Evolutionary conservation across 2,113 vertebrate species (phyloP), one percentile per base, ranked within the genome.

Genomic region (Hippocampus guttulatus): DNA sequence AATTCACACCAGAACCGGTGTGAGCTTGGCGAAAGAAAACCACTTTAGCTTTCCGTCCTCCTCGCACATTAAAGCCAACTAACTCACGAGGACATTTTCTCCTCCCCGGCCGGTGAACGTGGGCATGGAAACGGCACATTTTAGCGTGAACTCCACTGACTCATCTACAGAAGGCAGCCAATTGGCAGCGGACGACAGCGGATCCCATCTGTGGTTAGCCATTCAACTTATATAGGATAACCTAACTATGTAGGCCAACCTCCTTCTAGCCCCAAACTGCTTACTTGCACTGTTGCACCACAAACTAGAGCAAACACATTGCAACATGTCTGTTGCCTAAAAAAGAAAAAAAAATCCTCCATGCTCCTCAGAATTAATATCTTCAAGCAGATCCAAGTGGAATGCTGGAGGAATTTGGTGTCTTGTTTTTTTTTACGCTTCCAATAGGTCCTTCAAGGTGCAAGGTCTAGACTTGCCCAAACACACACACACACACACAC

Each of bases 81-180:
- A 80, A 33, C 80, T 87, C 85, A 75, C 79, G 79, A 74, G 81
- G 82, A 87, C 78, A 84, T 79, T 86, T 73, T 83, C 80, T 85
- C 75, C 70, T 76, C 57, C 69, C 76, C 69, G 74, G 84, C 82
- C 82, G 79, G 66, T 75, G 78, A 84, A 82, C 81, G 87, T 88
- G 86, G 85, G 89, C 87, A 81, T 18, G 21, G 73, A 83, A 88
- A 87, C 89, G 84, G 89, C 87, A 88, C 68, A 84, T 83, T 88
- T 88, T 82, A 88, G 84, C 89, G 84, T 30, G 68, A 77, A 71
- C 81, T 77, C 79, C 84, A 82, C 75, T 85, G 82, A 88, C 77
- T 87, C 89, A 88, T 86, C 78, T 71, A 74, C 85, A 89, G 89
- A 90, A 85, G 87, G 87, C 79, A 64, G 87, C 87, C 87, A 87